Conservation (phyloP, 2,113 vertebrate genomes). For the Neolamprologus cancellatus region DNA sequence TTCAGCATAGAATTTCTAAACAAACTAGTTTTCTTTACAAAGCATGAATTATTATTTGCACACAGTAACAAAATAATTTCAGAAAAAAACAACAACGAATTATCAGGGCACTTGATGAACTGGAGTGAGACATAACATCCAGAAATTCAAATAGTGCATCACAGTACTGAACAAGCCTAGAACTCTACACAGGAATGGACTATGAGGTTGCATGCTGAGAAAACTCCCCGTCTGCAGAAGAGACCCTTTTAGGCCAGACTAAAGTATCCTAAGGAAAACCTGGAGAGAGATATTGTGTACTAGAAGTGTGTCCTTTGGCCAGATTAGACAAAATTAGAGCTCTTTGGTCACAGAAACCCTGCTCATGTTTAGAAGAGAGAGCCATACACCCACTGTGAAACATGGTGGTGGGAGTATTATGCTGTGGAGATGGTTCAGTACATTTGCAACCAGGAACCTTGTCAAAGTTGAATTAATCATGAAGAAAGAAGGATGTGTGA, state of each 20-base stretch:
- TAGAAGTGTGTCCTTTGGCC: not conserved
- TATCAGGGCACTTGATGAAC: not conserved
- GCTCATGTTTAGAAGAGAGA: not conserved
- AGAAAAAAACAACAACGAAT: not conserved
- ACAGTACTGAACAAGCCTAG: not conserved
- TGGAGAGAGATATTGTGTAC: fast-evolving
- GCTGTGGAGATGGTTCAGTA: not conserved
- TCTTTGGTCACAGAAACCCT: not conserved
- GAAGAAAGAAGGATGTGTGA: not conserved
- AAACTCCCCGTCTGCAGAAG: not conserved
- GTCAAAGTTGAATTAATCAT: not conserved
- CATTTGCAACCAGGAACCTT: not conserved
- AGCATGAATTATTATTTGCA: not conserved
- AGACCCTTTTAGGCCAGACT: not conserved
- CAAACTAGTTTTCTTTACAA: not conserved
- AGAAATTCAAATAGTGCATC: not conserved
- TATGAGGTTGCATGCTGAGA: not conserved
- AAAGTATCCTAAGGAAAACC: not conserved
- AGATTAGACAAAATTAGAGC: not conserved
- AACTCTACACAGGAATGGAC: not conserved
- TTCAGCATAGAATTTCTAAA: not conserved
- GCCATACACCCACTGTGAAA: not conserved
- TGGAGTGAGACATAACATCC: not conserved
- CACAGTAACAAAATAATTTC: not conserved
- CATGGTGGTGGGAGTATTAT: not conserved